These are phyloP conservation scores for Cinclus mexicanus DNA, from an alignment of 2,113 vertebrate genomes.

Conservation along the genomic window DNA sequence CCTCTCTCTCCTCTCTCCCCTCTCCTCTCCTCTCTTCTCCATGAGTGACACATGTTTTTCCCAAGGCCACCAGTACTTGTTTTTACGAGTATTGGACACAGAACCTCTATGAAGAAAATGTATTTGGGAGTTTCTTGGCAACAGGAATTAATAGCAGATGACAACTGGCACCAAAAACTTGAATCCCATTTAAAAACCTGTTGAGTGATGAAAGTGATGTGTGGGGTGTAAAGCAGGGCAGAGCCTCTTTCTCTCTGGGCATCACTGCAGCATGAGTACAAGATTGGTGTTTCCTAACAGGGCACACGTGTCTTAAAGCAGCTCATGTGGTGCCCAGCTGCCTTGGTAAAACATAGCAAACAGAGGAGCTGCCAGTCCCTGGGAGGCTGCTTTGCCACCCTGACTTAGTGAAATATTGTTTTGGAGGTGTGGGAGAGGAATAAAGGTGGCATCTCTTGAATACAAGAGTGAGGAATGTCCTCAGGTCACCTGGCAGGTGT, in stretches of 20 bases:
- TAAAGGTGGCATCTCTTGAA: background rate
- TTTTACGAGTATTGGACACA: background rate
- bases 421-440: background rate
- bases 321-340: background rate
- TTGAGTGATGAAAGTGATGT: background rate
- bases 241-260: background rate
- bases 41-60: background rate
- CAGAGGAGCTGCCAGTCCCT: background rate
- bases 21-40: too few relatives aligned
- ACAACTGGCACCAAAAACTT: background rate
- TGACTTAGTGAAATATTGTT: background rate
- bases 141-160: background rate
- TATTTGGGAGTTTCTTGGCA: background rate
- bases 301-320: background rate
- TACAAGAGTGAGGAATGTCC: background rate
- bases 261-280: background rate
- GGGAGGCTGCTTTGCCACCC: background rate
- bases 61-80: background rate
- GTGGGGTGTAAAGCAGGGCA: background rate
- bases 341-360: background rate
- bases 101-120: background rate
- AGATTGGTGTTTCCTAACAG: background rate
- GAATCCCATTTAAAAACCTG: background rate
- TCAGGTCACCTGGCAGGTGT: background rate
- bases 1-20: too few relatives aligned